phyloP scores from a whole-genome alignment of 2,797 vertebrate species.

The Remorina albescens region DNA sequence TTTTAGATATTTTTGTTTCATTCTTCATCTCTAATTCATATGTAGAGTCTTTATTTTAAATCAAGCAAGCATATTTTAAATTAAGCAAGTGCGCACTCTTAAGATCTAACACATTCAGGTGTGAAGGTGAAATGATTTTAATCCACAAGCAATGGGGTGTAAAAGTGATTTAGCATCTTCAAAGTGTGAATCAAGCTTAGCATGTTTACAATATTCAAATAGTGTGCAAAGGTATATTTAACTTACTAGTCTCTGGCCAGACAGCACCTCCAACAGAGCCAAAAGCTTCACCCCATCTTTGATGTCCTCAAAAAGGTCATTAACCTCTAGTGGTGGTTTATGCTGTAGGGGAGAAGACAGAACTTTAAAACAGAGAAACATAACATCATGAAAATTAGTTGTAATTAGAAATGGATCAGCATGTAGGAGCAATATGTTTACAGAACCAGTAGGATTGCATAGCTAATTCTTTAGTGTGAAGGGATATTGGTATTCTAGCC shows the following conservation, averaged over 20 bases:
- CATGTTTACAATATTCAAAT: not conserved
- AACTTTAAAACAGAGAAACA: slow-evolving; percentile 18
- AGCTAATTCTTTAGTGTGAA: not conserved
- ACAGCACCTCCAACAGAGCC: slow-evolving; percentile 95
- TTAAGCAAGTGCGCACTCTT: not conserved
- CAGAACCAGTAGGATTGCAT: not conserved
- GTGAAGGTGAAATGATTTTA: not conserved
- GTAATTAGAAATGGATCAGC: not conserved
- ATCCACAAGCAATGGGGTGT: slow-evolving; percentile 1
- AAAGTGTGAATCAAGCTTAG: not conserved
- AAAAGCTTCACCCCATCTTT: slow-evolving; percentile 97
- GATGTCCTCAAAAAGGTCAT: slow-evolving; percentile 98
- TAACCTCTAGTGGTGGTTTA: slow-evolving; percentile 92
- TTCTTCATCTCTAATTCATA: too few species aligned
- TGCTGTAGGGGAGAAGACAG: slow-evolving; percentile 79
- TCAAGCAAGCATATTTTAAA: too few species aligned
- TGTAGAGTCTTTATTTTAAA: not conserved
- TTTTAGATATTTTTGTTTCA: too few species aligned
- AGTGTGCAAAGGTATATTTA: not conserved
- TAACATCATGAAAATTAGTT: not conserved
- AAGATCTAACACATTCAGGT: not conserved
- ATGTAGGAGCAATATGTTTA: not conserved
- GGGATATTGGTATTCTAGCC: slow-evolving; percentile 46
- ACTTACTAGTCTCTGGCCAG: slow-evolving; percentile 96
- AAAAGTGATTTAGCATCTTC: not conserved